Conservation (phyloP, 2,113 vertebrate species). For the Spea bombifrons region DNA sequence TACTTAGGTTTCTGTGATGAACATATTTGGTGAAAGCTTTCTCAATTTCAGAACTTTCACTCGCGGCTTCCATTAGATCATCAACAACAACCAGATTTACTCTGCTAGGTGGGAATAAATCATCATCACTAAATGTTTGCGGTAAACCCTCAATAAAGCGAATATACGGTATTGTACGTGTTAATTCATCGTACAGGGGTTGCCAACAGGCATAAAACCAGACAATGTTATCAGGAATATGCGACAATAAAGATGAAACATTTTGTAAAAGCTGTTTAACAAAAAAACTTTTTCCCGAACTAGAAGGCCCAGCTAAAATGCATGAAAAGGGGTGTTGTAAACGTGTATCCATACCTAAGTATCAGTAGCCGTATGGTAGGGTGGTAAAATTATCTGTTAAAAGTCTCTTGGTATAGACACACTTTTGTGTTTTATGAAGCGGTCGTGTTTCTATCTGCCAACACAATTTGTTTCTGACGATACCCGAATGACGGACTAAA, state of each 20-base stretch:
- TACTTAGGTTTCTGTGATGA: slow-evolving; percentile 15
- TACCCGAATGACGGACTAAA: neutral
- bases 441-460: slow-evolving; percentile 18
- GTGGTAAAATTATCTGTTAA: neutral
- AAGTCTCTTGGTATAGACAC: slow-evolving; percentile 7
- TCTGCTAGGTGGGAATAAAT: neutral
- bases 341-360: neutral
- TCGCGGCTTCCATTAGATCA: neutral
- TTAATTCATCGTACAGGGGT: neutral
- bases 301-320: slow-evolving; percentile 2
- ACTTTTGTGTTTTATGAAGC: neutral
- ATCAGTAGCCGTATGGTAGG: neutral
- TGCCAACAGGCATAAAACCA: slow-evolving; percentile 17
- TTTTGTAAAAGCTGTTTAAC: neutral
- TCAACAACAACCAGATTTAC: slow-evolving; percentile 5
- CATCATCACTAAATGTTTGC: neutral
- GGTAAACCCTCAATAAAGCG: neutral
- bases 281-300: slow-evolving; percentile 11
- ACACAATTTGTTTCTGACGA: neutral
- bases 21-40: neutral
- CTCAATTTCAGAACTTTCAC: too few relatives aligned
- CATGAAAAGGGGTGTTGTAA: slow-evolving; percentile 17
- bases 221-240: slow-evolving; percentile 6
- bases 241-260: neutral
- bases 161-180: neutral